Evolutionary conservation across 2,113 vertebrate species (phyloP).

Genomic region (Eubucco bourcierii): DNA sequence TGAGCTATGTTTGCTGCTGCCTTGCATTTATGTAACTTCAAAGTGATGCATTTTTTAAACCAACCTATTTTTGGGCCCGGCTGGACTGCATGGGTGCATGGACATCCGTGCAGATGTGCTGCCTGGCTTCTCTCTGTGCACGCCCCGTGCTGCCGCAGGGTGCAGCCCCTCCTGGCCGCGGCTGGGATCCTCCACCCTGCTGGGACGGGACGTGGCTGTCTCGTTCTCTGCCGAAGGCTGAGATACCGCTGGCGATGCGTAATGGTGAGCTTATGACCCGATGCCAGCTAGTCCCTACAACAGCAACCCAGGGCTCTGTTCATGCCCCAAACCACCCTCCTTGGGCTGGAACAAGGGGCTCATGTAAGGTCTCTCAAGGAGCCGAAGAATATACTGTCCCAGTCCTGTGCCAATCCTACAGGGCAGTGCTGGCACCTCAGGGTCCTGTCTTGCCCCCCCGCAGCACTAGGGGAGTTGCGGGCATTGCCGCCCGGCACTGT

Average conservation of each 20-base stretch:
- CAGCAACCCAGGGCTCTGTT: rapidly evolving
- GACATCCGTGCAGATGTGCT: not conserved
- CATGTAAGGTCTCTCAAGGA: not conserved
- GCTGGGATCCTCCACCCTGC: not conserved
- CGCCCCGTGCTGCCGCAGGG: not conserved
- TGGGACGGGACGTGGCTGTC: not conserved
- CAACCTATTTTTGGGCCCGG: slow-evolving; percentile 27
- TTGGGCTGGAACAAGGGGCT: not conserved
- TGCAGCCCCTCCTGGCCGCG: not conserved
- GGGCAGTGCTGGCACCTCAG: not conserved
- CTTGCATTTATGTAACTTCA: slow-evolving; percentile 63
- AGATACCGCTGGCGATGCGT: not conserved
- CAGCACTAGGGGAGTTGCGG: not conserved
- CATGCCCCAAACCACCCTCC: not conserved
- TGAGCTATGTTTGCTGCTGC: not conserved
- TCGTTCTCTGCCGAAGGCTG: rapidly evolving
- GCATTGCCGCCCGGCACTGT: not conserved
- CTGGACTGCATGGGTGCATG: not conserved
- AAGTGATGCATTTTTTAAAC: slow-evolving; percentile 55
- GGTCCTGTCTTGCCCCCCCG: not conserved
- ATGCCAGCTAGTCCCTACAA: not conserved
- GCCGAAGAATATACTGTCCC: rapidly evolving
- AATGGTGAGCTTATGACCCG: rapidly evolving
- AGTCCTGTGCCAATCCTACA: not conserved
- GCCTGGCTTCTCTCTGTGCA: not conserved